Base-by-base conservation (phyloP, 2,888 invertebrate genomes). In the Helicoverpa assulta region DNA sequence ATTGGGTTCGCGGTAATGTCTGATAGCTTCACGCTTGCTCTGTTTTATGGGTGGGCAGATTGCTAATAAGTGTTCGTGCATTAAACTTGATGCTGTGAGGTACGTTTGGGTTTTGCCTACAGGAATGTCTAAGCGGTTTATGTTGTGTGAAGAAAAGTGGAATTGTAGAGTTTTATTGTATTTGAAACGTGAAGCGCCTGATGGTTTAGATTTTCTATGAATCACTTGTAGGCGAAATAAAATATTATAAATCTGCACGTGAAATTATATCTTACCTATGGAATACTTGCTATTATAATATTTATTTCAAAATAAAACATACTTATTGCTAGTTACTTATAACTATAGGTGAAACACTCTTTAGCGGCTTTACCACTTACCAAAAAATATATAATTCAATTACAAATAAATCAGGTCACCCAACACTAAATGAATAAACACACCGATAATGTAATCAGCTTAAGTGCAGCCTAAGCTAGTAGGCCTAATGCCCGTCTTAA, bases 1-100 rank as follows among this genome's bases (percentile, higher is more conserved):
- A 83, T 85, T 85, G 84, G 82, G 78, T 82, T 75, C 80, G 81
- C 81, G 71, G 78, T 82, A 83, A 75, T 81, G 75, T 68, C 76
- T 73, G 72, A 81, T 81, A 78, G 78, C 81, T 78, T 67, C 62
- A 67, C 81, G 73, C 73, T 65, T 10, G 65, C 65, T 80, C 72
- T 72, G 59, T 69, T 79, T 79, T 79, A 78, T 80, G 77, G 70
- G 70, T 79, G 80, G 65, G 80, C 60, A 80, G 77, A 77, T 77
- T 77, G 70, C 76, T 77, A 77, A 77, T 77, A 80, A 77, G 77
- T 80, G 59, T 61, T 79, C 53, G 33, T 26, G 47, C 59, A 59
- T 75, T 79, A 63, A 60, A 80, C 33, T 56, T 33, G 16, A 50
- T 73, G 79, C 19, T 68, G 58, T 51, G 54, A 56, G n/a, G 55